phyloP scores from a whole-genome alignment of 2,797 vertebrate genomes.

The Anguilla marmorata region DNA sequence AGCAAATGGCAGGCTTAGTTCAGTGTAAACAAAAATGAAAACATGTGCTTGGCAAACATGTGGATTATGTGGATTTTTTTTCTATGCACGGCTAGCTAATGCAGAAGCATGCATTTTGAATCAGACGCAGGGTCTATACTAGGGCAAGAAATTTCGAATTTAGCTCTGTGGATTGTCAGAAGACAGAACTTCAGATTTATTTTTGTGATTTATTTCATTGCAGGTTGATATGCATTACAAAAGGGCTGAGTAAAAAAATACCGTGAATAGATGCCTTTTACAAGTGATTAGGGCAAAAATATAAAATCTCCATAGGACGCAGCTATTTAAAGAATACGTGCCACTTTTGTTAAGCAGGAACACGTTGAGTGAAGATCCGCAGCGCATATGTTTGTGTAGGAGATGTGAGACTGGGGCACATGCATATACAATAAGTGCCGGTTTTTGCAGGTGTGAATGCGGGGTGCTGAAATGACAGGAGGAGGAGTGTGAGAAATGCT shows the following conservation, averaged over 20 bases:
- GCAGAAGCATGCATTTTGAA: not conserved
- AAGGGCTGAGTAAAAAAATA: not conserved
- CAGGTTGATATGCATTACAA: not conserved
- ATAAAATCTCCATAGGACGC: not conserved
- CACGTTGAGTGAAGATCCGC: slow-evolving; percentile 13
- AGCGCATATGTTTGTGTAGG: slow-evolving; percentile 9
- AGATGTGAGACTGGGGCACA: not conserved
- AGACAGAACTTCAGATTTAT: not conserved
- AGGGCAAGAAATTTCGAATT: not conserved
- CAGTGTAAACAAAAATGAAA: slow-evolving; percentile 42
- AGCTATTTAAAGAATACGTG: not conserved
- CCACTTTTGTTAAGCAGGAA: not conserved
- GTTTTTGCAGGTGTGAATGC: slow-evolving; percentile 11
- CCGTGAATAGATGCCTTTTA: not conserved
- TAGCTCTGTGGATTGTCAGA: not conserved
- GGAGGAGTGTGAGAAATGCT: slow-evolving; percentile 7
- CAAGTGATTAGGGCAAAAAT: not conserved
- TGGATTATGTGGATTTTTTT: slow-evolving; percentile 42
- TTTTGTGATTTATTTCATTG: not conserved
- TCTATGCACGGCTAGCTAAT: not conserved
- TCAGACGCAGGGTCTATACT: not conserved
- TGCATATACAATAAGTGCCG: not conserved
- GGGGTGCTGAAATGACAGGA: not conserved
- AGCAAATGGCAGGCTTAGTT: slow-evolving; percentile 40
- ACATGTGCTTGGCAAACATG: slow-evolving; percentile 46